Evolutionary conservation across 2,113 vertebrate genomes (phyloP).

Genomic region (Meleagris gallopavo): DNA sequence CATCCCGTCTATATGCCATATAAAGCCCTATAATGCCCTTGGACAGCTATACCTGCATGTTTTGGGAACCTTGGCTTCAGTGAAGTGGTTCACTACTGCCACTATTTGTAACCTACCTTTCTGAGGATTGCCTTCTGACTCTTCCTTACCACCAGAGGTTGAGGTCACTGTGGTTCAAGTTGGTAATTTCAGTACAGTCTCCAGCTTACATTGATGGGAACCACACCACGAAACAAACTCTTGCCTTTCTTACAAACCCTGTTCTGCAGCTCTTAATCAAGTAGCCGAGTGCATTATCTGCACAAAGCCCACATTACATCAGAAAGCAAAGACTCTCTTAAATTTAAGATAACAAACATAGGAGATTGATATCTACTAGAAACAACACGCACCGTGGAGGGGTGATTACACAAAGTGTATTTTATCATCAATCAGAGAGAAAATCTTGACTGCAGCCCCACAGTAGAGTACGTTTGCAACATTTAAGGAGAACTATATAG

Average conservation of each 20-base stretch:
- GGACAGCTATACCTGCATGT: too few relatives aligned
- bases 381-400: constrained; percentile 19
- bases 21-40: neutral
- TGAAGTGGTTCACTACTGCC: neutral
- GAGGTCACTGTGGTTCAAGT: neutral
- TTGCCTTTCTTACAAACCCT: neutral
- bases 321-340: neutral
- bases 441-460: constrained; percentile 21
- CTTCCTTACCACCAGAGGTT: neutral
- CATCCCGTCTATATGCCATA: neutral
- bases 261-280: neutral
- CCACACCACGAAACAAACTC: neutral
- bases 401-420: constrained; percentile 15
- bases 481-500: constrained; percentile 45
- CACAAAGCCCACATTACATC: neutral
- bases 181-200: neutral
- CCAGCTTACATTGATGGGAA: neutral
- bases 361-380: constrained; percentile 20
- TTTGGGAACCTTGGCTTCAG: neutral
- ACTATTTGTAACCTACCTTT: neutral
- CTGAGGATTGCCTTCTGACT: neutral
- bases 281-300: neutral
- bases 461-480: neutral
- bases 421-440: constrained; percentile 29
- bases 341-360: constrained; percentile 1